Base-by-base conservation (phyloP, 2,888 invertebrate genomes). In the Alloscopus bannaensis region DNA sequence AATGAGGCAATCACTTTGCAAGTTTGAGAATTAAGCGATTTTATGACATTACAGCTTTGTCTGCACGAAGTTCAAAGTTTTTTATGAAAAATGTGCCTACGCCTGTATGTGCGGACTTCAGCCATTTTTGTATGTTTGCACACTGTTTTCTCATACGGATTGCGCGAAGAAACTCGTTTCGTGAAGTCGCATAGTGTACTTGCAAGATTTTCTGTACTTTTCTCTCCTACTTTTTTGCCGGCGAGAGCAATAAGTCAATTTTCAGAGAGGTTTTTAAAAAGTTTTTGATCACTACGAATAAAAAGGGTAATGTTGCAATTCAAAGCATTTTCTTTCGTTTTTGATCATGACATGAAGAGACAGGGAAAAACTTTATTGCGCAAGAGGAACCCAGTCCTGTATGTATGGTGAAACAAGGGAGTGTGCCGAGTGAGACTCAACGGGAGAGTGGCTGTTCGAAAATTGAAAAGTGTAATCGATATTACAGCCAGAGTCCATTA, bases 191-290 rank as follows among this genome's bases (percentile, higher is more conserved):
- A n/a, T 57, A 16, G 16, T 57, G 24, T 57, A 28, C 24, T 29
- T 18, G 24, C 29, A 28, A 18, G 13, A 8, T 28, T 57, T 57
- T 29, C 18, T 2, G 2, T 57, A 8, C 22, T 47, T n/a, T 11
- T n/a, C 11, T 13, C 22, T 18, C 11, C 18, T 13, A 50, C 11
- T 47, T 47, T 47, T 47, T 13, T 18, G 3, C 18, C 18, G 18
- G 42, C 3, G 18, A 18, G 3, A 71, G 71, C 71, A 71, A 71
- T 71, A 71, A 71, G 71, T 71, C 71, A 71, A 71, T 71, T 71
- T 71, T 71, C 60, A 71, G 71, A 71, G 62, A 57, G 71, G 71
- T 71, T 71, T 70, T 62, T 52, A 71, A 71, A 71, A 71, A 60
- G 36, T 71, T 71, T 71, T 45, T 71, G 71, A 28, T 59, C 40